Evolutionary conservation across 2,113 vertebrate species (phyloP), one percentile per base, ranked within the genome.

Genomic region (Rhinopomastus cyanomelas): DNA sequence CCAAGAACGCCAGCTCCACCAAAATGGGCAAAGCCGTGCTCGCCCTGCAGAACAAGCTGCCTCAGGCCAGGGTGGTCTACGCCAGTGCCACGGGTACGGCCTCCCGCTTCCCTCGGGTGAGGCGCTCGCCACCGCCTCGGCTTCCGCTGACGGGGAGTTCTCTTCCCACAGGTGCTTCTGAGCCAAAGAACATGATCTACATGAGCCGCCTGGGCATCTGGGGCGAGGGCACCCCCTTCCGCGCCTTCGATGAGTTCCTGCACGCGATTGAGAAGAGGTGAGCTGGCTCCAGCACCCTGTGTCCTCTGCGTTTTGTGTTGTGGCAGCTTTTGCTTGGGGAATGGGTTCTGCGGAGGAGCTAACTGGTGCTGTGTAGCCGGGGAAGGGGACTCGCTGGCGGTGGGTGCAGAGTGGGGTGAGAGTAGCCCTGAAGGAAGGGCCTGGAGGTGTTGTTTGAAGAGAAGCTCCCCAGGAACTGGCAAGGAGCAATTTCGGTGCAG

Each of bases 121-220:
- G 57, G 18, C 60, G 49, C n/a, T n/a, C n/a, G n/a, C n/a, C n/a
- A 1, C 37, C 46, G 32, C 75, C 75, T 13, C 23, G 74, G n/a
- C 11, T 59, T 51, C 39, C 87, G 36, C 77, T 96, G 42, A 96
- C 5, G 3, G 65, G 4, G n/a, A 52, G 14, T 34, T 81, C 39
- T 79, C 26, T 66, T 15, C 82, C 55, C 48, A 52, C 94, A 99
- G 99, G 99, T 97, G 99, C 99, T 94, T 99, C 99, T 15, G 99
- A 99, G 97, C 99, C 99, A 97, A 99, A 99, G 96, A 99, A 99
- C 97, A 99, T 99, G 99, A 99, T 99, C 94, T 99, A 99, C 95
- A 99, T 99, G 99, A 99, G 98, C 97, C 99, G 99, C 79, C 97
- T 99, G 97, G 99, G 99, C 39, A 99, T 99, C 88, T 99, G 99